phyloP scores from a whole-genome alignment of 2,888 invertebrate species.

The Netelia fuscicornis region DNA sequence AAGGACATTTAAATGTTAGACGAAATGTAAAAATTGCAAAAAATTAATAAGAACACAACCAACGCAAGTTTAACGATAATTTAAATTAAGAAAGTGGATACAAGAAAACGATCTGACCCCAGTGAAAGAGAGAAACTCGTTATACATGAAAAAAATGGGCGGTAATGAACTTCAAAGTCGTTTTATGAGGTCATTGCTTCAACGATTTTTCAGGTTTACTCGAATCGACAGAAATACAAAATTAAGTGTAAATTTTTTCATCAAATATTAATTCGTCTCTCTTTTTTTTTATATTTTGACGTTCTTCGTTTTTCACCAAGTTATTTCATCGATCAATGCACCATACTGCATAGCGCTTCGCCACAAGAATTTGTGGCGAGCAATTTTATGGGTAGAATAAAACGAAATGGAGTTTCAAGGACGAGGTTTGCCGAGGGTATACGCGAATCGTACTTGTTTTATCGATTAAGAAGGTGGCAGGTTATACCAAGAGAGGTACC shows the following conservation, averaged over 20 bases:
- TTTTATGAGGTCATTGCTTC: too few relatives aligned
- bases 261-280: too few relatives aligned
- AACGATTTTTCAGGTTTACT: too few relatives aligned
- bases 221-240: too few relatives aligned
- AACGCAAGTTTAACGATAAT: neutral
- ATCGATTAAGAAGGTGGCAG: neutral
- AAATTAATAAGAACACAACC: neutral
- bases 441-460: neutral
- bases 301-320: neutral
- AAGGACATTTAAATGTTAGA: neutral
- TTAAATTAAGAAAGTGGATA: neutral
- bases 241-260: too few relatives aligned
- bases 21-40: neutral
- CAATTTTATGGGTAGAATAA: neutral
- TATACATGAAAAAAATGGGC: slow-evolving; percentile 44
- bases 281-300: neutral
- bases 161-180: too few relatives aligned
- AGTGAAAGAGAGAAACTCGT: slow-evolving; percentile 16
- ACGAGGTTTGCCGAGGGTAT: neutral
- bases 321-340: slow-evolving; percentile 4
- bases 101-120: neutral
- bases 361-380: neutral
- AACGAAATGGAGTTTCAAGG: neutral
- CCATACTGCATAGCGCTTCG: neutral
- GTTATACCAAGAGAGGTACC: neutral